Evolutionary conservation across 2,888 invertebrate genomes (phyloP).

Genomic region (Troides aeacus): DNA sequence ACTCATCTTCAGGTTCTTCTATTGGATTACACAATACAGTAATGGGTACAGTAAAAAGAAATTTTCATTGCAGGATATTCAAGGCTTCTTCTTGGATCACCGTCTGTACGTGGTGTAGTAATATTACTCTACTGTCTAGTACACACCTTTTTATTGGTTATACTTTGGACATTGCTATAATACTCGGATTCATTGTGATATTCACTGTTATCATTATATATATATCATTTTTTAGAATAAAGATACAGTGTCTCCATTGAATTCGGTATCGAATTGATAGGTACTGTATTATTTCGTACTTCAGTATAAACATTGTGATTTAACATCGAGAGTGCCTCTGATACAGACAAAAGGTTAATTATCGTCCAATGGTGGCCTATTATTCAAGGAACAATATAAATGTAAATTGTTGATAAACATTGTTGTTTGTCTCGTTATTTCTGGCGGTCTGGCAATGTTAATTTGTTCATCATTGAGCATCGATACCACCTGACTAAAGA

Average conservation of each 20-base stretch:
- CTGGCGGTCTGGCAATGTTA: background rate
- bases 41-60: too few relatives aligned
- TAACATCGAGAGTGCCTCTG: constrained; percentile 30
- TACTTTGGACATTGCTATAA: too few relatives aligned
- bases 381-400: constrained; percentile 20
- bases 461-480: background rate
- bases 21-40: too few relatives aligned
- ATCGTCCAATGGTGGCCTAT: constrained; percentile 2
- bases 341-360: constrained; percentile 14
- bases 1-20: too few relatives aligned
- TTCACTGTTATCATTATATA: too few relatives aligned
- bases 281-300: background rate
- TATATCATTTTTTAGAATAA: background rate
- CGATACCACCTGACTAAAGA: background rate
- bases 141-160: too few relatives aligned
- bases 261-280: background rate
- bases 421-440: constrained; percentile 11
- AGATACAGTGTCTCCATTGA: background rate
- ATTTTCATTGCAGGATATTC: too few relatives aligned
- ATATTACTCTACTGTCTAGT: too few relatives aligned
- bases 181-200: too few relatives aligned
- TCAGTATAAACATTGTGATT: constrained; percentile 32
- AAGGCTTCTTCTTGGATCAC: too few relatives aligned
- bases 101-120: too few relatives aligned
- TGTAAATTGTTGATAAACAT: constrained; percentile 21